Evolutionary conservation across 2,888 invertebrate species (phyloP), one percentile per base, ranked within the genome.

Genomic region (Entomobrya proxima): DNA sequence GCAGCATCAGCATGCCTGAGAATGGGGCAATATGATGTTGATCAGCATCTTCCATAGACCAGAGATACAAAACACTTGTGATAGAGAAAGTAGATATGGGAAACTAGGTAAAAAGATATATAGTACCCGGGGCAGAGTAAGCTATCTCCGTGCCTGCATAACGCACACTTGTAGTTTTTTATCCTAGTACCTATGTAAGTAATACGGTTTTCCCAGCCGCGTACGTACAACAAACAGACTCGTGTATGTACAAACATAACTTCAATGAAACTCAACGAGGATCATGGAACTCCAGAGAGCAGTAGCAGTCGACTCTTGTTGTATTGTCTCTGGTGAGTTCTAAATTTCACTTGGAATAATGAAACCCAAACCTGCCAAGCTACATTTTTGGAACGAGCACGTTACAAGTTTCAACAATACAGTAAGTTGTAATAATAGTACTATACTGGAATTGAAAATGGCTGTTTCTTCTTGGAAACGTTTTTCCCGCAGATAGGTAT

Each of bases 321-420:
- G n/a, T n/a, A n/a, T n/a, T n/a, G 69, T 85, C 84, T 85, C 78
- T 61, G 47, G 84, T 78, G 84, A 85, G 84, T 85, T 85, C 84
- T 85, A 85, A 85, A 85, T 85, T 85, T 85, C 84, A 85, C 78
- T 85, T 78, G 84, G 78, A 78, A 85, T 85, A 85, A 85, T 85
- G 84, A 85, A 78, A 85, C 69, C 72, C 44, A 69, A 85, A 85
- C 78, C 64, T 78, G 61, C 50, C 69, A 61, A 21, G 76, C 77
- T 76, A 77, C 50, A 52, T 69, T 69, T 69, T 69, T 24, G 47
- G 44, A 69, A 44, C 69, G 5, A 69, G 69, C 69, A 44, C 69
- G 69, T 69, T 69, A 69, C 69, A 69, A 69, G 69, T 69, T 69
- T 44, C 69, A 69, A 69, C 44, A 69, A 69, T 69, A 44, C 69